phyloP scores from a whole-genome alignment of 2,797 vertebrate species.

The Valencia hispanica region DNA sequence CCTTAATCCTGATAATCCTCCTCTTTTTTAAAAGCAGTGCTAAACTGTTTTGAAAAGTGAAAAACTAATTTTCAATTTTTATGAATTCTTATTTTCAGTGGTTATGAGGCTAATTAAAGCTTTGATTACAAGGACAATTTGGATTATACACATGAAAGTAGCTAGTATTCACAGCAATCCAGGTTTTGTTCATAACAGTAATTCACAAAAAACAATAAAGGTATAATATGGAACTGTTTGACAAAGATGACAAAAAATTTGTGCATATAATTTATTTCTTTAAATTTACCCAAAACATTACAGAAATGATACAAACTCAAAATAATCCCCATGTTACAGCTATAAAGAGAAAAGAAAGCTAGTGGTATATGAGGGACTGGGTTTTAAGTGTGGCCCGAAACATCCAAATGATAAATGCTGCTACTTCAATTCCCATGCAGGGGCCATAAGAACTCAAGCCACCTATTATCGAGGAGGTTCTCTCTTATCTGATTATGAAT shows the following conservation, averaged over 20 bases:
- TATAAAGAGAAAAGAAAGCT: slow-evolving; percentile 2
- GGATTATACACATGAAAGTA: background rate
- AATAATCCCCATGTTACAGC: background rate
- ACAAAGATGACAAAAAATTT: too few relatives aligned
- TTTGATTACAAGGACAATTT: background rate
- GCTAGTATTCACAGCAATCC: background rate
- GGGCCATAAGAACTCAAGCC: slow-evolving; percentile 58
- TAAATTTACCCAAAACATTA: background rate
- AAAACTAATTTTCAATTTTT: background rate
- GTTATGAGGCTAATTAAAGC: background rate
- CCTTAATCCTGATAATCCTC: background rate
- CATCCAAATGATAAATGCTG: slow-evolving; percentile 54
- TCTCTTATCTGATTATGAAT: slow-evolving; percentile 82
- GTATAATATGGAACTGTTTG: background rate
- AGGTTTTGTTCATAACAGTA: background rate
- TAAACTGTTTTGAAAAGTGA: background rate
- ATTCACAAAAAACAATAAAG: background rate
- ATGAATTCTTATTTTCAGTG: background rate
- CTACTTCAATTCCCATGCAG: slow-evolving; percentile 35
- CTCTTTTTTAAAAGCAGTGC: background rate
- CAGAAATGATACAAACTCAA: slow-evolving; percentile 7
- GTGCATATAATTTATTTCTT: too few relatives aligned
- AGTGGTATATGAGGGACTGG: background rate
- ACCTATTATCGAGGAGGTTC: slow-evolving; percentile 75
- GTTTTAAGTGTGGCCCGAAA: slow-evolving; percentile 30